phyloP scores from a whole-genome alignment of 2,888 invertebrate species.

The Halictus ligatus region DNA sequence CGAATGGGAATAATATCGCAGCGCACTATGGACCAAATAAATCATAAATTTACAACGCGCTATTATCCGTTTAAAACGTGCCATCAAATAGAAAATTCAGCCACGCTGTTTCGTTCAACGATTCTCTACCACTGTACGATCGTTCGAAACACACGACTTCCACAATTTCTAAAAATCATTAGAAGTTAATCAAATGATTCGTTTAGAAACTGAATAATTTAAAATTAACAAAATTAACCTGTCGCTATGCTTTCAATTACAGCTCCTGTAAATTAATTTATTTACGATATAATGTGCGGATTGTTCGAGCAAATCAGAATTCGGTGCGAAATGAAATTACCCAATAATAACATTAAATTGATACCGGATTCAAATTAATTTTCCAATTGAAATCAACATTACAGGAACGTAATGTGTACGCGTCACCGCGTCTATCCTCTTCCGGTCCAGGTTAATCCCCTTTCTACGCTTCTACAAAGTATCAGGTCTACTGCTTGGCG shows the following conservation, averaged over 20 bases:
- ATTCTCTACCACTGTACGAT: not conserved
- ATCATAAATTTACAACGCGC: not conserved
- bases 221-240: not conserved
- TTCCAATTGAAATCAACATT: not conserved
- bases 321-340: not conserved
- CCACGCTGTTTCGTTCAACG: not conserved
- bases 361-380: not conserved
- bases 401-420: not conserved
- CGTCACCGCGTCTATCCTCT: not conserved
- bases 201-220: not conserved
- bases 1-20: conserved; percentile 3
- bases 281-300: not conserved
- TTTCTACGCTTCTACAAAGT: not conserved
- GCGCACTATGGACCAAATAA: not conserved
- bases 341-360: not conserved
- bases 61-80: not conserved
- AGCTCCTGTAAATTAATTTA: not conserved
- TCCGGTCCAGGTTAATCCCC: not conserved
- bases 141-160: not conserved
- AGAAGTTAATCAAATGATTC: not conserved
- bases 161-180: not conserved
- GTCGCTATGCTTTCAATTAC: not conserved
- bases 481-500: not conserved
- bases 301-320: not conserved
- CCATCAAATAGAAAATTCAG: not conserved